These are phyloP conservation scores for Epizoanthus stellaris DNA, from an alignment of 92 coral and sea anemone genomes.

Conservation along the genomic window DNA sequence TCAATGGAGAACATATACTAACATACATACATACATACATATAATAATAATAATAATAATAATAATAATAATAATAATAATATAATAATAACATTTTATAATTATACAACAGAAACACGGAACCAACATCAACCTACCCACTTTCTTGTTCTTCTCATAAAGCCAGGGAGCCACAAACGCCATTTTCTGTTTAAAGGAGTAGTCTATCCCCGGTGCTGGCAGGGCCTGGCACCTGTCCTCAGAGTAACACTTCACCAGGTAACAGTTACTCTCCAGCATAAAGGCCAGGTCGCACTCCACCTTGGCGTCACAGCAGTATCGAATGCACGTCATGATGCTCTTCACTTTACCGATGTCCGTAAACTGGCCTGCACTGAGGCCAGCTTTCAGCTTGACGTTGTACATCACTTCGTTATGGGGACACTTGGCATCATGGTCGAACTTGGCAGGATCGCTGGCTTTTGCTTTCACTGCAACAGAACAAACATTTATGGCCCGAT, in stretches of 20 bases:
- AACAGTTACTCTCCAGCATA: slow-evolving; percentile 90
- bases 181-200: slow-evolving; percentile 94
- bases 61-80: no score
- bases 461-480: slow-evolving; percentile 67
- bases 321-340: slow-evolving; percentile 63
- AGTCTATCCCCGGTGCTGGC: slow-evolving; percentile 88
- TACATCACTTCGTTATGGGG: slow-evolving; percentile 99
- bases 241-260: slow-evolving; percentile 93
- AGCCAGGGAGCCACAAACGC: slow-evolving; percentile 99
- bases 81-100: not conserved
- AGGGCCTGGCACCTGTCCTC: slow-evolving; percentile 98
- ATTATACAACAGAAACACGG: not conserved
- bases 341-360: slow-evolving; percentile 94
- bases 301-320: slow-evolving; percentile 94
- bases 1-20: no score
- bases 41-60: no score
- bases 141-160: slow-evolving; percentile 86
- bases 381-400: slow-evolving; percentile 95
- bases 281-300: slow-evolving; percentile 97
- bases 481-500: no score
- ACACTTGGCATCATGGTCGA: slow-evolving; percentile 96
- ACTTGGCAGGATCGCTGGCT: slow-evolving; percentile 67
- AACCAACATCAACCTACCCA: slow-evolving; percentile 61
- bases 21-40: no score
- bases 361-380: slow-evolving; percentile 92